phyloP scores from a whole-genome alignment of 2,797 vertebrate genomes.

The Leuciscus waleckii region DNA sequence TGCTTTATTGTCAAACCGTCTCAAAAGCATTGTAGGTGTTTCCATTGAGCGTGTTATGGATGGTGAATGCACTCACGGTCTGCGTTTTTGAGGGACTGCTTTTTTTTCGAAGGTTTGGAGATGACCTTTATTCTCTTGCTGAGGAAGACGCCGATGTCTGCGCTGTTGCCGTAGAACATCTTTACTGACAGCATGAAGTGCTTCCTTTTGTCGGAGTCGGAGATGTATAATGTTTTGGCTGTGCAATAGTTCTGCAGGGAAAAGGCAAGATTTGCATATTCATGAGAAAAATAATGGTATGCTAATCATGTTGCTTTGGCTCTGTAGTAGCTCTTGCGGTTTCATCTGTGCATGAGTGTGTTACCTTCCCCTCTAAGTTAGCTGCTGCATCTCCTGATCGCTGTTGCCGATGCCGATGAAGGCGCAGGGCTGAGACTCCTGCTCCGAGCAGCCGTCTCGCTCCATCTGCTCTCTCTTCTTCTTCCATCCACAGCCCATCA shows the following conservation, averaged over 20 bases:
- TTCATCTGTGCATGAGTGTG: neutral
- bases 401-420: constrained; percentile 99
- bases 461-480: constrained; percentile 99
- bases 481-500: constrained; percentile 99
- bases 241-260: constrained; percentile 95
- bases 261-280: neutral
- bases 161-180: constrained; percentile 99
- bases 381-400: constrained; percentile 98
- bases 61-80: constrained; percentile 85
- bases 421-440: constrained; percentile 97
- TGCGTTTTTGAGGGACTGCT: constrained; percentile 98
- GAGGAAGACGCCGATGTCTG: constrained; percentile 98
- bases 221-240: constrained; percentile 99
- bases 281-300: neutral
- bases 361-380: constrained; percentile 98
- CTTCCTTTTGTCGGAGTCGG: constrained; percentile 99
- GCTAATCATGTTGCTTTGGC: neutral
- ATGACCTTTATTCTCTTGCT: constrained; percentile 99
- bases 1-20: neutral
- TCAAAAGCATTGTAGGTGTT: neutral
- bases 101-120: constrained; percentile 99
- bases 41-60: constrained; percentile 1
- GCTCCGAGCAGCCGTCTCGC: constrained; percentile 94
- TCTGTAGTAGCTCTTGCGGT: constrained; percentile 14
- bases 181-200: constrained; percentile 99